Evolutionary conservation across 1,140 invertebrate genomes (phyloP).

Genomic region (Cotesia typhae): DNA sequence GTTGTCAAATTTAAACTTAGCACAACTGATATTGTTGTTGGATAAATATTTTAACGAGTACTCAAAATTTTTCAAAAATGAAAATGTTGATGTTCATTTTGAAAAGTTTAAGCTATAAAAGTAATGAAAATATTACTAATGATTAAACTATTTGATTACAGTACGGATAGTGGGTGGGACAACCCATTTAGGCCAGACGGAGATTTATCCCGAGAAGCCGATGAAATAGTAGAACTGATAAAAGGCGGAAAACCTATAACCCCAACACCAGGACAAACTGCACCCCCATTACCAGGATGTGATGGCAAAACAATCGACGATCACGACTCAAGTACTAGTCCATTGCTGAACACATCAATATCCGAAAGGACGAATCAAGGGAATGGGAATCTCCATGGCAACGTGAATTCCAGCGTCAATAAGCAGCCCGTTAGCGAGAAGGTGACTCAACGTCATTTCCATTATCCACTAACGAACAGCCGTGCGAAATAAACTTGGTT

Average conservation of each 20-base stretch:
- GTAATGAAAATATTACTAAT: too few relatives aligned
- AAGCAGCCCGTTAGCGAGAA: slow-evolving; percentile 61
- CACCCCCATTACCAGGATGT: slow-evolving; percentile 59
- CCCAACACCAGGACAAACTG: slow-evolving; percentile 69
- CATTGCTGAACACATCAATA: slow-evolving; percentile 52
- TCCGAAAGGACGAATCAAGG: slow-evolving; percentile 54
- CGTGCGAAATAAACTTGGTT: slow-evolving; percentile 34
- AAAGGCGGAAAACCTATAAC: slow-evolving; percentile 88
- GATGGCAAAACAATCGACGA: slow-evolving; percentile 46
- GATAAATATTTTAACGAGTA: too few relatives aligned
- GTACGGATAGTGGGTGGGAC: slow-evolving; percentile 94
- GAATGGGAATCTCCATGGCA: slow-evolving; percentile 61
- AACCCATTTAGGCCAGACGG: slow-evolving; percentile 97
- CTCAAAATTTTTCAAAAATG: too few relatives aligned
- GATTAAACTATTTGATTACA: slow-evolving; percentile 68
- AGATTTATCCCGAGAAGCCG: slow-evolving; percentile 92
- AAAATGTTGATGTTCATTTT: too few relatives aligned
- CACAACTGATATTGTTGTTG: too few relatives aligned
- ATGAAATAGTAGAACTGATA: slow-evolving; percentile 94
- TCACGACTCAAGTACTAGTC: slow-evolving; percentile 58
- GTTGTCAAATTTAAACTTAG: too few relatives aligned
- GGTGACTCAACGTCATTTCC: slow-evolving; percentile 47
- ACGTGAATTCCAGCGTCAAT: slow-evolving; percentile 41
- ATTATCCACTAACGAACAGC: slow-evolving; percentile 40
- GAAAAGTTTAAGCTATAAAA: too few relatives aligned